Percentiles rank a stretch among this genome's conserved stretches.
Evolutionary conservation across 1,140 invertebrate species (phyloP).

Genomic region (Lycorma delicatula): DNA sequence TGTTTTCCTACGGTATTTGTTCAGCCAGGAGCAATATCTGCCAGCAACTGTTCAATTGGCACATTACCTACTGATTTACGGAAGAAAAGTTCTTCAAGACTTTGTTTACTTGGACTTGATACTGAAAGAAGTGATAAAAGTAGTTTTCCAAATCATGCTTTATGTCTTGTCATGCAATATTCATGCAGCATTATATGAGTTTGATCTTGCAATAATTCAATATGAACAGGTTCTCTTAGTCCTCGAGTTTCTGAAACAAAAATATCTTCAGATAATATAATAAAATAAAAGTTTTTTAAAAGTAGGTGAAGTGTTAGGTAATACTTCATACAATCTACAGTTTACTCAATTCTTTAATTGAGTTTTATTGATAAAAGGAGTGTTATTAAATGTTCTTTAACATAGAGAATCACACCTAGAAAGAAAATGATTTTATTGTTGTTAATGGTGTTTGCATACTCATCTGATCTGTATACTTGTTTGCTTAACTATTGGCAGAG

Average conservation of each 20-base stretch:
- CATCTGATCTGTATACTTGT: too few relatives aligned
- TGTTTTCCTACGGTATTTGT: neutral
- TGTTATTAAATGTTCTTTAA: too few relatives aligned
- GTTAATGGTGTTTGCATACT: too few relatives aligned
- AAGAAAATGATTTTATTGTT: too few relatives aligned
- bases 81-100: slow-evolving; percentile 58
- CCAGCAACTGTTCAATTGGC: slow-evolving; percentile 55
- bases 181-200: slow-evolving; percentile 65
- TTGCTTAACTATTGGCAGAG: too few relatives aligned
- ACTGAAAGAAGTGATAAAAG: slow-evolving; percentile 57
- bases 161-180: slow-evolving; percentile 44
- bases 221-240: slow-evolving; percentile 48
- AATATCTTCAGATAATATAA: neutral
- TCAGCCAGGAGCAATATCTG: slow-evolving; percentile 41
- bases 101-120: slow-evolving; percentile 43
- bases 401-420: too few relatives aligned
- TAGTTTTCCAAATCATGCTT: slow-evolving; percentile 58
- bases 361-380: neutral
- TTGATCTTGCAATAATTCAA: slow-evolving; percentile 68
- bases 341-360: neutral
- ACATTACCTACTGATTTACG: slow-evolving; percentile 59
- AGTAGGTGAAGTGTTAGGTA: neutral
- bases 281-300: neutral
- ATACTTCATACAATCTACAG: neutral
- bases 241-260: slow-evolving; percentile 51